Percentiles rank a stretch among this genome's conserved stretches.
Conservation (phyloP, 2,113 vertebrate genomes). For the Proteles cristata region DNA sequence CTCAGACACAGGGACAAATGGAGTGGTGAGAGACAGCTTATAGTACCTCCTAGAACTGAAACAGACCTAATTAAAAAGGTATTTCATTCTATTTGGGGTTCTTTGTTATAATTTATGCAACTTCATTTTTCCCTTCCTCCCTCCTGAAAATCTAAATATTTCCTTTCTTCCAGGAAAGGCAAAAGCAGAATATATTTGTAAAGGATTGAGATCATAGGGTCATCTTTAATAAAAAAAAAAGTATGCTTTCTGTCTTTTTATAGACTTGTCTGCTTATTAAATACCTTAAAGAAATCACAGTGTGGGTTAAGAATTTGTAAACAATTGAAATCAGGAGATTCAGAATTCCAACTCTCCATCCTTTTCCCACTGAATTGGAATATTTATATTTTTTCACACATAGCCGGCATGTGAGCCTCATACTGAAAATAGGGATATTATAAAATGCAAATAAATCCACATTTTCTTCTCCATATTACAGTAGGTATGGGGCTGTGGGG, state of each 20-base stretch:
- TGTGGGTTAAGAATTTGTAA: slow-evolving; percentile 35
- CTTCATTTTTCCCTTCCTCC: not conserved
- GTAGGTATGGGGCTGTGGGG: not conserved
- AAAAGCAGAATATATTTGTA: slow-evolving; percentile 52
- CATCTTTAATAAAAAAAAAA: slow-evolving; percentile 63
- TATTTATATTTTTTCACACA: slow-evolving; percentile 41
- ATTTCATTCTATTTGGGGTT: not conserved
- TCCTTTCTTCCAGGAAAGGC: slow-evolving; percentile 42
- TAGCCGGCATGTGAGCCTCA: not conserved
- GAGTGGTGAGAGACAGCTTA: too few relatives aligned
- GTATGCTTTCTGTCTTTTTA: slow-evolving; percentile 47
- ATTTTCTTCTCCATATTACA: not conserved
- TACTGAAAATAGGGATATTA: not conserved
- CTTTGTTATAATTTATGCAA: not conserved
- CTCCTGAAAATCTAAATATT: not conserved
- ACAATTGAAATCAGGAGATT: slow-evolving; percentile 31
- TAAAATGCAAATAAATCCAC: slow-evolving; percentile 35
- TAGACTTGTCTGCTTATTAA: not conserved
- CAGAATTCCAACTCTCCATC: not conserved
- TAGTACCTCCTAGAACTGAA: not conserved
- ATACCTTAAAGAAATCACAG: not conserved
- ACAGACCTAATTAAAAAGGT: not conserved
- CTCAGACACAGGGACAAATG: not conserved
- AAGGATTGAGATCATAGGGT: slow-evolving; percentile 50
- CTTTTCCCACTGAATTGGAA: not conserved